Evolutionary conservation across 2,113 vertebrate species (phyloP).

Genomic region (Chascanopsetta lugubris): DNA sequence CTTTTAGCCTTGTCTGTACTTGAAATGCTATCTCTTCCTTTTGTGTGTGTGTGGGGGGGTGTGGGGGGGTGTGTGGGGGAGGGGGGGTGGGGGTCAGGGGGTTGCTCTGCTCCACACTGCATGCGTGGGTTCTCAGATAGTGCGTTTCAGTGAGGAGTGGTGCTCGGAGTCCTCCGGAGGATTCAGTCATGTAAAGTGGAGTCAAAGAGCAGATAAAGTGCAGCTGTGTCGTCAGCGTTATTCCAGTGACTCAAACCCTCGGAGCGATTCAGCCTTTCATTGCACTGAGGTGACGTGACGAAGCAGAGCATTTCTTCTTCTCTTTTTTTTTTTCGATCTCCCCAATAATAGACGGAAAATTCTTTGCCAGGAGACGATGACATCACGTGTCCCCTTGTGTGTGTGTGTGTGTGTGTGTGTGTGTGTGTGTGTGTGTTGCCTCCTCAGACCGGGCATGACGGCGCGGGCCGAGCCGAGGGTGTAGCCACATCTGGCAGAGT

Average conservation of each 20-base stretch:
- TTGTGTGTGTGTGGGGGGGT: constrained; percentile 49
- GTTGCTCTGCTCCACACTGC: neutral
- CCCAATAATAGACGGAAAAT: constrained; percentile 44
- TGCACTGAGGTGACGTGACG: constrained; percentile 17
- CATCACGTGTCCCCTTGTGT: constrained; percentile 62
- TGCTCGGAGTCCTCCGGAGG: constrained; percentile 7
- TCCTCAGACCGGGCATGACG: constrained; percentile 80
- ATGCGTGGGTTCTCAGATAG: neutral
- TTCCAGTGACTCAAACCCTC: constrained; percentile 1
- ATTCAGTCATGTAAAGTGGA: constrained; percentile 7
- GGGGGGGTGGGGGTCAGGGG: neutral
- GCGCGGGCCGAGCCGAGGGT: constrained; percentile 58
- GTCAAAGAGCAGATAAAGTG: constrained; percentile 28
- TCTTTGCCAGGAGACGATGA: constrained; percentile 67
- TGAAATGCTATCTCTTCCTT: constrained; percentile 28
- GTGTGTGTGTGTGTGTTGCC: constrained; percentile 67
- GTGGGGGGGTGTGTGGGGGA: neutral
- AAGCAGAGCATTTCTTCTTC: constrained; percentile 21
- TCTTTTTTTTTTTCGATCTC: too few species aligned
- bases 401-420: too few species aligned
- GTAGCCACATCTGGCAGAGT: constrained; percentile 68
- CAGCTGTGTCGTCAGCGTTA: constrained; percentile 23
- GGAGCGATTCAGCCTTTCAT: constrained; percentile 2
- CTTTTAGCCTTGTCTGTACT: constrained; percentile 20
- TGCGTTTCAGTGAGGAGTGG: constrained; percentile 14